These are phyloP conservation scores for Ceratothoa steindachneri DNA, from an alignment of 2,888 invertebrate species.

Conservation along the genomic window DNA sequence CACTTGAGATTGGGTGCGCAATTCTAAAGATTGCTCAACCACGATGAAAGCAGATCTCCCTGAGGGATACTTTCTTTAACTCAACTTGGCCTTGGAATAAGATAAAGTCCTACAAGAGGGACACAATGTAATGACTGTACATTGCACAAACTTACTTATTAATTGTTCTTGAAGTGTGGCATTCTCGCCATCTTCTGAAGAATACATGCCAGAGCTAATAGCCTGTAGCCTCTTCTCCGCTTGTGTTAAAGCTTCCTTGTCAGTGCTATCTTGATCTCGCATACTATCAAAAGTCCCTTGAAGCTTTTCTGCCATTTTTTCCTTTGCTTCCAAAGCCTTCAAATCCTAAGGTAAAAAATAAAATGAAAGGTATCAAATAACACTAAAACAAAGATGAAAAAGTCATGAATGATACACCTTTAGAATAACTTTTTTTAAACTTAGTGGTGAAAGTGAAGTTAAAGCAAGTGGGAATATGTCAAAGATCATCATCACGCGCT, in stretches of 20 bases:
- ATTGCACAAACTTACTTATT: constrained; percentile 66
- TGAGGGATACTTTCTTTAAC: too few relatives aligned
- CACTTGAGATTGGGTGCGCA: too few relatives aligned
- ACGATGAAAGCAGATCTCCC: too few relatives aligned
- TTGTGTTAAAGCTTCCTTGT: constrained; percentile 64
- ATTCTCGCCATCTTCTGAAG: constrained; percentile 71
- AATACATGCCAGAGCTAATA: constrained; percentile 73
- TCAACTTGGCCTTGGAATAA: too few relatives aligned
- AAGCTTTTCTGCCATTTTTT: constrained; percentile 60
- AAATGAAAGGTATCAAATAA: neutral
- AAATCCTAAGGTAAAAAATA: constrained; percentile 55
- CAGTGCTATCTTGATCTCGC: constrained; percentile 63
- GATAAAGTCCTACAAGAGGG: too few relatives aligned
- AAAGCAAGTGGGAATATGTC: too few relatives aligned
- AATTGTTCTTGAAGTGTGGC: constrained; percentile 85
- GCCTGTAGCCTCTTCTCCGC: constrained; percentile 80
- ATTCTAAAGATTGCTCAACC: too few relatives aligned
- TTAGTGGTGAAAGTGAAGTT: neutral
- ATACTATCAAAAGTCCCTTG: constrained; percentile 63
- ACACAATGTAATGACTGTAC: too few relatives aligned
- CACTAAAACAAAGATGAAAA: neutral
- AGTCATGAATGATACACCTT: too few relatives aligned
- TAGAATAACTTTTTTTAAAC: neutral
- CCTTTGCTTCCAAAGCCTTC: constrained; percentile 60
- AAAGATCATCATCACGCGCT: too few relatives aligned